A percentile compares a stretch with the other conserved stretches of the same genome.
phyloP scores from a whole-genome alignment of 1,140 invertebrate genomes.

The Halyomorpha halys region DNA sequence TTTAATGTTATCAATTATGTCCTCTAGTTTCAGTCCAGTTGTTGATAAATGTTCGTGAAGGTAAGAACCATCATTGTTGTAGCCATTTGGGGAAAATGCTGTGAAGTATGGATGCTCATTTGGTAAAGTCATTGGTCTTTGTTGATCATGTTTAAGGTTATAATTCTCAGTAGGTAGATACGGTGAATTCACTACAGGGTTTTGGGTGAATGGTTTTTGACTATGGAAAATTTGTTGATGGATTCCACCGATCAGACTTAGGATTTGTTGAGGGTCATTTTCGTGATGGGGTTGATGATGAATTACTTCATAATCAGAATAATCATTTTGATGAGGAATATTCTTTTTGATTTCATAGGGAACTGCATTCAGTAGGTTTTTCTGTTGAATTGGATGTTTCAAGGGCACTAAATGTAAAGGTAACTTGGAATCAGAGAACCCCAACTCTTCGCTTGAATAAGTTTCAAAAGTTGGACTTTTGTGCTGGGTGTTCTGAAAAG shows the following conservation, averaged over 20 bases:
- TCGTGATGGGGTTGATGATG: not conserved
- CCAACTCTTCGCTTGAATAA: no score
- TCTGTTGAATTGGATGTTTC: no score
- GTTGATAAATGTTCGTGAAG: conserved; percentile 11
- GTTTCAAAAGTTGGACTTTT: no score
- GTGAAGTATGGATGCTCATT: conserved; percentile 27
- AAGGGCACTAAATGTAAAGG: no score
- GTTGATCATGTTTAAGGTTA: conserved; percentile 24
- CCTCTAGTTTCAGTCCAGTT: conserved; percentile 26
- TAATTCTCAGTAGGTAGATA: conserved; percentile 26
- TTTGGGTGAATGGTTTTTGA: not conserved
- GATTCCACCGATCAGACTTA: not conserved
- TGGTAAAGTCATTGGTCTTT: conserved; percentile 13
- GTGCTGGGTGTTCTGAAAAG: no score
- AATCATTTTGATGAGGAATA: not conserved
- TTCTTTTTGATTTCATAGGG: not conserved
- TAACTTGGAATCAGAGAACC: no score
- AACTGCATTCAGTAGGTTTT: not conserved
- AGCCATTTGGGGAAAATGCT: not conserved
- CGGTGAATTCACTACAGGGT: not conserved
- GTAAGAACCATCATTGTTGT: not conserved
- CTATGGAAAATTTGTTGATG: not conserved
- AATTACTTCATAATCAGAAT: not conserved
- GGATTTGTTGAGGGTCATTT: no score
- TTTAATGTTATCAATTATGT: conserved; percentile 29